A percentile compares a stretch with the other conserved stretches of the same genome.
Conservation (phyloP, 2,797 vertebrate genomes). For the Telmatherina bonti region DNA sequence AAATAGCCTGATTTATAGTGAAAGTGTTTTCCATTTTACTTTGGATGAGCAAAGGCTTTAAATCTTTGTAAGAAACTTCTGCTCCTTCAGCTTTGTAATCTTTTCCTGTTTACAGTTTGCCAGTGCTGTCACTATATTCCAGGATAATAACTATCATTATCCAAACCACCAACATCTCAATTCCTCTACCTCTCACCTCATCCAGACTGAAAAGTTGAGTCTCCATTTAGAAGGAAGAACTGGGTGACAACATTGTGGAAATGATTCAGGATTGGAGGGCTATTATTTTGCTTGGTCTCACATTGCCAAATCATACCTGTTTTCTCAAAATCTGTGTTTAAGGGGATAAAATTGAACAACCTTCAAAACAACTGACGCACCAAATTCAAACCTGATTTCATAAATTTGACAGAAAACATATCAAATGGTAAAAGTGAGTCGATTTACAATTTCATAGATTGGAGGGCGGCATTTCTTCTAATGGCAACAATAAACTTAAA, state of each 20-base stretch:
- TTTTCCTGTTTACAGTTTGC: conserved; percentile 39
- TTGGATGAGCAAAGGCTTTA: conserved; percentile 1
- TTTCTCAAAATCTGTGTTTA: conserved; percentile 39
- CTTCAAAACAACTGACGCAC: not conserved
- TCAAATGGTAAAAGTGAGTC: no score
- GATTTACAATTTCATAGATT: no score
- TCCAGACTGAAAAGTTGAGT: conserved; percentile 57
- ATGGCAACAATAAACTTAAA: no score
- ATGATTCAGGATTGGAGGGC: conserved; percentile 48
- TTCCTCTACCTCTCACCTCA: conserved; percentile 56
- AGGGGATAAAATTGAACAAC: conserved; percentile 4
- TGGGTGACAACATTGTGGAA: conserved; percentile 43
- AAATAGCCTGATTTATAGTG: conserved; percentile 39
- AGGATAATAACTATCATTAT: conserved; percentile 25
- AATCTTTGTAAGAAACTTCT: conserved; percentile 5
- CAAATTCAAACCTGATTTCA: not conserved
- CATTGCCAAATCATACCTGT: conserved; percentile 42
- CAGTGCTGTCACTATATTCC: conserved; percentile 4
- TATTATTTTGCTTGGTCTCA: conserved; percentile 44
- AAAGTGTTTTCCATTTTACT: conserved; percentile 53
- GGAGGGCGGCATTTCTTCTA: no score
- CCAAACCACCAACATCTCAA: conserved; percentile 28
- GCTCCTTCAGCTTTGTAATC: conserved; percentile 4
- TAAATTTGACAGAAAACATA: no score
- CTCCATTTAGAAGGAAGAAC: conserved; percentile 54